Evolutionary conservation across 2,797 vertebrate genomes (phyloP), one percentile per base, ranked within the genome.

Genomic region (Helarctos malayanus): DNA sequence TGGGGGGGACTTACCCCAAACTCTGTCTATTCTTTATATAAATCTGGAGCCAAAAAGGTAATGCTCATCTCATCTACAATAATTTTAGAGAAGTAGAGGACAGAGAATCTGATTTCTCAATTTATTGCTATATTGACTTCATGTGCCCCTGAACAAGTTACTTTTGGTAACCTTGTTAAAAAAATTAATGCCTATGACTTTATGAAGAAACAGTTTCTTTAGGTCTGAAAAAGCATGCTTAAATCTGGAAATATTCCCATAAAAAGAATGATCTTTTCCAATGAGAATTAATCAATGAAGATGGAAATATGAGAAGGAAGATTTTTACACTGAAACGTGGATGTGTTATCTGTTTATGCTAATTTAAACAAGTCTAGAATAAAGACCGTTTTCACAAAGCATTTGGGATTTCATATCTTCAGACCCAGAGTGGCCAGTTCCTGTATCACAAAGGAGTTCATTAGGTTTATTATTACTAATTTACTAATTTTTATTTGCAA

Each of bases 101-200:
- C 52, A 91, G 35, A 93, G 19, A 61, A 91, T 87, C n/a, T 85
- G 68, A 59, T 79, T 73, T 80, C 10, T 71, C 45, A 57, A 10
- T 76, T 85, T 87, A 79, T 56, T 65, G 29, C 68, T 47, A 76
- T 61, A 49, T 38, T 89, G 75, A 89, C 49, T 93, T 93, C 3
- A 80, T 54, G 38, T 76, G 1, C 18, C n/a, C 49, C 52, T 35
- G 18, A 57, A 71, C 47, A 90, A 94, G n/a, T 32, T 23, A 75
- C 5, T 91, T 80, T 88, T 57, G 38, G 56, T 91, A 75, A 86
- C 25, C 16, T 75, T 82, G 27, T 13, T 79, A 87, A 92, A 95
- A 82, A 47, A 45, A 81, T 63, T 87, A 84, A 85, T n/a, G 32
- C 2, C 45, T 41, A 68, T 45, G n/a, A 76, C 47, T 87, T 90